A percentile compares a stretch with the other conserved stretches of the same genome.
These are phyloP conservation scores for Oceanodroma tethys DNA, from an alignment of 2,113 vertebrate genomes.

Conservation along the genomic window DNA sequence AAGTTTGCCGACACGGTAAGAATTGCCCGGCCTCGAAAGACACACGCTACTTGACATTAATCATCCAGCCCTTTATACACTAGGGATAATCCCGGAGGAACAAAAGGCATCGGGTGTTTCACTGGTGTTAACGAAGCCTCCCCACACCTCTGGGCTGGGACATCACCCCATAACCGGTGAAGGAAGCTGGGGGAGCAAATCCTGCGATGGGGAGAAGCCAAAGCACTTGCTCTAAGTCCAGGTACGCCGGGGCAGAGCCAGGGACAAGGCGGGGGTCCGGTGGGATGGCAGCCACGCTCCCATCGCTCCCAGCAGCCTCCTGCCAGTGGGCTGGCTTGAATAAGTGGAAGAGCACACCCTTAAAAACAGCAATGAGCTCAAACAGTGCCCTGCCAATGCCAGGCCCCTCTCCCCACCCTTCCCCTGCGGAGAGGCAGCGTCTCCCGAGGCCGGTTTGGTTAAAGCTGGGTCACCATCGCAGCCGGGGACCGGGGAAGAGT, in stretches of 20 bases:
- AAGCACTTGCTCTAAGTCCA: not conserved
- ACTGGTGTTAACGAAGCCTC: not conserved
- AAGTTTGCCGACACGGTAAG: not conserved
- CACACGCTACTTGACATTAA: fast-evolving
- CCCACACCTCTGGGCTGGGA: not conserved
- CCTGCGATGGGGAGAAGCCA: not conserved
- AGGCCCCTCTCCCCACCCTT: not conserved
- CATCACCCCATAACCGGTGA: fast-evolving
- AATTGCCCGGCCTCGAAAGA: not conserved
- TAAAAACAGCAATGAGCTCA: conserved; percentile 44
- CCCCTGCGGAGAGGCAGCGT: not conserved
- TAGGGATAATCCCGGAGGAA: not conserved
- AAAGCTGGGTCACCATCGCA: not conserved
- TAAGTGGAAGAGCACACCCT: conserved; percentile 26
- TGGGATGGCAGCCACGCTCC: not conserved
- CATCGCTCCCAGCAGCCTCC: not conserved
- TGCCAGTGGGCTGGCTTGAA: not conserved
- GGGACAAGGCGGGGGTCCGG: not conserved
- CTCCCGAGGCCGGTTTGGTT: not conserved
- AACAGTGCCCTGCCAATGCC: not conserved
- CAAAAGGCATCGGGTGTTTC: not conserved
- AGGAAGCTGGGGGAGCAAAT: not conserved
- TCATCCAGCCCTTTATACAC: not conserved
- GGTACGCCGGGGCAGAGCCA: not conserved
- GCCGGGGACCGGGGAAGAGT: not conserved